These are phyloP conservation scores for Dendrolimus kikuchii DNA, from an alignment of 1,140 invertebrate genomes.

Conservation along the genomic window DNA sequence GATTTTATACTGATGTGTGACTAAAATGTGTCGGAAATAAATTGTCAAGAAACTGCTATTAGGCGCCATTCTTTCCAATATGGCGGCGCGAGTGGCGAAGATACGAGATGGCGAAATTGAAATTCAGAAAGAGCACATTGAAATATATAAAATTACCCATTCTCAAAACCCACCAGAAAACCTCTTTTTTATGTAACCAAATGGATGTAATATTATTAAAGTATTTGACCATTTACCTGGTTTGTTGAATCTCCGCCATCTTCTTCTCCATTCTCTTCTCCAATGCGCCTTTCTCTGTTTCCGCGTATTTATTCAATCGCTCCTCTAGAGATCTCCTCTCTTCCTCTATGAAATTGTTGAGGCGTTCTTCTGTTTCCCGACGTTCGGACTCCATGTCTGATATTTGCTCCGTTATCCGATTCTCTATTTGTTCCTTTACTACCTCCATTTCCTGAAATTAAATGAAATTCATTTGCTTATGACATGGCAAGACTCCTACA, in stretches of 20 bases:
- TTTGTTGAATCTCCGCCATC: conserved; percentile 5
- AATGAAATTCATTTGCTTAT: no score
- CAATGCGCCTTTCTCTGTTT: conserved; percentile 20
- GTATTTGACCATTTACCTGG: no score
- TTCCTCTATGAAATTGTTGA: conserved; percentile 28
- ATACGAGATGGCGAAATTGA: no score
- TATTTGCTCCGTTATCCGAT: conserved; percentile 23
- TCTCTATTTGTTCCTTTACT: conserved; percentile 25
- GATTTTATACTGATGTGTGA: no score
- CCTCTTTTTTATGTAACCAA: no score
- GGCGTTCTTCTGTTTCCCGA: conserved; percentile 24
- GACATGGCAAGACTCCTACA: no score
- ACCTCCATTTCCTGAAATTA: conserved; percentile 21
- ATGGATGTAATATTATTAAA: no score
- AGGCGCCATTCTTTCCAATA: conserved; percentile 13
- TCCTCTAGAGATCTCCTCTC: conserved; percentile 32
- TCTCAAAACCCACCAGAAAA: no score
- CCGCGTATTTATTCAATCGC: conserved; percentile 24
- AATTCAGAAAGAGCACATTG: no score
- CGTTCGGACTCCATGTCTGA: conserved; percentile 34
- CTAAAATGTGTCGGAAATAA: no score
- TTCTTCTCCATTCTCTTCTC: conserved; percentile 25
- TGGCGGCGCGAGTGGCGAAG: no score
- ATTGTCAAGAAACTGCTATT: not conserved
- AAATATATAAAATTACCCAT: no score